Evolutionary conservation across 2,797 vertebrate genomes (phyloP), one percentile per base, ranked within the genome.

Genomic region (Rachycentron canadum): DNA sequence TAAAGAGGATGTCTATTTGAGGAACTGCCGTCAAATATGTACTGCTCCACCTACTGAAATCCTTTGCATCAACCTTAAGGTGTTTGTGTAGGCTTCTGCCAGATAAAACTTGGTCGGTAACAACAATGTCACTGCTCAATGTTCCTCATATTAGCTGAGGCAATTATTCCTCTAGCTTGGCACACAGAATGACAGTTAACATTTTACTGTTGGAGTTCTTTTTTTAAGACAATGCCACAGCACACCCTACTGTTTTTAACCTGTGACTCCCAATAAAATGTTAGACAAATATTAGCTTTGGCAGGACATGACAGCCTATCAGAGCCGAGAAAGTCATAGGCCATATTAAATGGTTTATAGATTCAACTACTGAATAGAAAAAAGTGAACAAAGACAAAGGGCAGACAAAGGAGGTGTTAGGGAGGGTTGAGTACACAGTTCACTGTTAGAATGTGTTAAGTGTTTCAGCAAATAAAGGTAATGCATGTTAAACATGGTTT

Each of bases 231-330:
- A 73, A 84, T 64, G 45, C 38, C 70, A 75, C 58, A 8, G 58
- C 53, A 68, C 74, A 85, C 89, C 83, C 90, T 85, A 91, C 84
- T 84, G 85, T 93, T 95, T 94, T 82, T 89, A 91, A 84, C 82
- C 78, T 66, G 76, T 87, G 82, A 82, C 83, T 90, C 90, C 91
- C 93, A 92, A 92, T 93, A 93, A 92, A 94, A 87, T 76, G 89
- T 91, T 94, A 82, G 90, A 89, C 93, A 96, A 97, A 97, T 96
- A 96, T 97, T 97, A 90, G 93, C 90, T 90, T 95, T 97, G 96
- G 96, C 95, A 93, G 90, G 64, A 86, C 77, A 89, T 70, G 71
- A 89, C 59, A 93, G 86, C 93, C 88, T 86, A 93, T 95, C 94
- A 92, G 93, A 93, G 83, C 84, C 89, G 87, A 86, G 76, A 95